Evolutionary conservation across 1,140 invertebrate species (phyloP).

Genomic region (Periplaneta americana): DNA sequence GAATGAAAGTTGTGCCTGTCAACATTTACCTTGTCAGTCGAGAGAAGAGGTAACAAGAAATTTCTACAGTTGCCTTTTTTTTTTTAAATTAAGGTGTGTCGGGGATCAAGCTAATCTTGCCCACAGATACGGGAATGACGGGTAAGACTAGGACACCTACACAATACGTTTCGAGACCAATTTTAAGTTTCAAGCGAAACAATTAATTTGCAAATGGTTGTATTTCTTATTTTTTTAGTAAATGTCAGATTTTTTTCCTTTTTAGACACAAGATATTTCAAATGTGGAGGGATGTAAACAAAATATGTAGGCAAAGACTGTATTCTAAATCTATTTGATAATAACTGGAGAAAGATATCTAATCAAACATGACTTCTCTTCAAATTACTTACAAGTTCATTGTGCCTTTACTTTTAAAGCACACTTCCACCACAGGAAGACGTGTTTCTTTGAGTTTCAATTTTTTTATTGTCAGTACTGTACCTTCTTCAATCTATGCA

Average conservation of each 20-base stretch:
- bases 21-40: too few species aligned
- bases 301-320: not conserved
- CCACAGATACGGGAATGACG: not conserved
- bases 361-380: slow-evolving; percentile 3
- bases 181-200: not conserved
- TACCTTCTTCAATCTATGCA: not conserved
- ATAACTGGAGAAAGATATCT: not conserved
- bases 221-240: not conserved
- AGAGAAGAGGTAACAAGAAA: not conserved
- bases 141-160: not conserved
- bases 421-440: slow-evolving; percentile 14
- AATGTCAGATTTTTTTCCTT: not conserved
- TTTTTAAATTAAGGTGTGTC: not conserved
- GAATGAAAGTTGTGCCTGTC: not conserved
- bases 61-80: not conserved
- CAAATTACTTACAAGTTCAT: not conserved
- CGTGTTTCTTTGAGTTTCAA: slow-evolving; percentile 8
- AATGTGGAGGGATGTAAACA: not conserved
- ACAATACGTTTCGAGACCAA: not conserved
- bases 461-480: slow-evolving; percentile 9
- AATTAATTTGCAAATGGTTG: not conserved
- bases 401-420: not conserved
- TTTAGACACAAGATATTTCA: not conserved
- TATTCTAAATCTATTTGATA: slow-evolving; percentile 2
- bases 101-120: not conserved